These are phyloP conservation scores for Helicoverpa assulta DNA, from an alignment of 2,888 invertebrate species.

Conservation along the genomic window DNA sequence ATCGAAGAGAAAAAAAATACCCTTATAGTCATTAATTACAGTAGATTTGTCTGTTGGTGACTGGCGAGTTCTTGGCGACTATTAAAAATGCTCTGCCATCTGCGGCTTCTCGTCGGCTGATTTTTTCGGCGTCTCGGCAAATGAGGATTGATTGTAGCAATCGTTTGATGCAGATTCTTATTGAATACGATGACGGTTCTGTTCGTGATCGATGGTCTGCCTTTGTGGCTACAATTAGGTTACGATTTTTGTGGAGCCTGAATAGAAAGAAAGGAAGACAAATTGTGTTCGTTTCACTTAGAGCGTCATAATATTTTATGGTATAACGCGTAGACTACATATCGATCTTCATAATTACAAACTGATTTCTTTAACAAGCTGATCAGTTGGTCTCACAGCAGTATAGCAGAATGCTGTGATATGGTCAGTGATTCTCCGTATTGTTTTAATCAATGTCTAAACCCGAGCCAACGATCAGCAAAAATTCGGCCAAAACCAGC, in stretches of 20 bases:
- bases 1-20: constrained; percentile 81
- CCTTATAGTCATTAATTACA: constrained; percentile 88
- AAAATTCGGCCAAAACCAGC: constrained; percentile 51
- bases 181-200: constrained; percentile 78
- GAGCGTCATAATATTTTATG: constrained; percentile 19
- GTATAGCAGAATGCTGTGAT: no score
- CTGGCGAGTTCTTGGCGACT: constrained; percentile 84
- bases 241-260: constrained; percentile 52
- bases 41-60: constrained; percentile 87
- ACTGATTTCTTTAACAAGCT: not conserved
- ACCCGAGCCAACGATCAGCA: constrained; percentile 53
- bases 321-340: constrained; percentile 1
- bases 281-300: constrained; percentile 35
- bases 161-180: constrained; percentile 86
- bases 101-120: constrained; percentile 73
- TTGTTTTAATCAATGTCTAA: constrained; percentile 58
- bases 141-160: constrained; percentile 89
- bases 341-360: constrained; percentile 12
- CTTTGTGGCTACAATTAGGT: constrained; percentile 64
- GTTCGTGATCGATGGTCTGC: constrained; percentile 79
- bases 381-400: no score
- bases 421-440: not conserved
- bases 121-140: constrained; percentile 71
- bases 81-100: constrained; percentile 85
- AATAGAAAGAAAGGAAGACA: constrained; percentile 41